Evolutionary conservation across 2,797 vertebrate species (phyloP).

Genomic region (Eulemur mongoz): DNA sequence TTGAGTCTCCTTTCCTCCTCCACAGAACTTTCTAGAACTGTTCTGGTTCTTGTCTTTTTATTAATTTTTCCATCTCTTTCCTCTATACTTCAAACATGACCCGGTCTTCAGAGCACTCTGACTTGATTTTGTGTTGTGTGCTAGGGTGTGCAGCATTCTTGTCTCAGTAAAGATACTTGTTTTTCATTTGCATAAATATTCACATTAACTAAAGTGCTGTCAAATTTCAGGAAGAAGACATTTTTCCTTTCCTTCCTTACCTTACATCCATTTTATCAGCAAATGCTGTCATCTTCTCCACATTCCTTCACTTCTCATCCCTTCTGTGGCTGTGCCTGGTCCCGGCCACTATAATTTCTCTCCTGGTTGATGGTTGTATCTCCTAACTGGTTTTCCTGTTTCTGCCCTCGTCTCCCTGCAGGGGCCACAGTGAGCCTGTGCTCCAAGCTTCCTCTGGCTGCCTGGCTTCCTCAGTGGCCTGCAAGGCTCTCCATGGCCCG

Average conservation of each 20-base stretch:
- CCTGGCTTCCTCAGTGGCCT: not conserved
- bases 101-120: not conserved
- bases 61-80: not conserved
- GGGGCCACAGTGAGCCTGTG: not conserved
- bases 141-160: not conserved
- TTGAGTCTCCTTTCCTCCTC: not conserved
- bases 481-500: not conserved
- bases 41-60: not conserved
- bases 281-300: not conserved
- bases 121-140: not conserved
- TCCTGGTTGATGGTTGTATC: not conserved
- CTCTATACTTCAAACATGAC: not conserved
- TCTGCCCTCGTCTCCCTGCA: not conserved
- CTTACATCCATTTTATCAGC: not conserved
- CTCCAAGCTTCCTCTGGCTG: not conserved
- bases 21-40: not conserved
- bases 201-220: not conserved
- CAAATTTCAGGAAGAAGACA: not conserved
- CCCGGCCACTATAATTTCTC: not conserved
- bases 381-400: not conserved
- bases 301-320: not conserved
- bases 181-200: not conserved
- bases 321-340: not conserved
- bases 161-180: not conserved
- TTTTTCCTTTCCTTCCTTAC: not conserved